Conservation (phyloP, 1,140 invertebrate genomes). For the Zaprionus africanus region DNA sequence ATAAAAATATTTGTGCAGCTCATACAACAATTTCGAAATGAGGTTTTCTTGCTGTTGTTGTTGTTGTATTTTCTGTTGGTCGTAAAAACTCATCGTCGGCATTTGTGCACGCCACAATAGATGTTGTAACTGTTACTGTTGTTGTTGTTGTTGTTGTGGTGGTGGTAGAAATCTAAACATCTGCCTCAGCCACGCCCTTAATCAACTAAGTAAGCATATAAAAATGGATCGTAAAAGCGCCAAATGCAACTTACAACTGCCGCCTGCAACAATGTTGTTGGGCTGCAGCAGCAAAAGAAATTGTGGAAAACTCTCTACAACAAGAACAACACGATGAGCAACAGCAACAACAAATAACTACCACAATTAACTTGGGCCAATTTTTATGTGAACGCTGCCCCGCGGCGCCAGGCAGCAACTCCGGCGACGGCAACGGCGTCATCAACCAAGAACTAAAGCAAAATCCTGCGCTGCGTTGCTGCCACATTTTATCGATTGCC, state of each 20-base stretch:
- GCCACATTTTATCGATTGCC: slow-evolving; percentile 64
- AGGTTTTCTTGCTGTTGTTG: background rate
- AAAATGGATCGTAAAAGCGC: slow-evolving; percentile 76
- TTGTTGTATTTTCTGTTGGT: slow-evolving; percentile 24
- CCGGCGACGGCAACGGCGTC: too few species aligned
- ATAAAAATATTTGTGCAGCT: slow-evolving; percentile 38
- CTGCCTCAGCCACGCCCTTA: slow-evolving; percentile 68
- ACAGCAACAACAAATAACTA: slow-evolving; percentile 74
- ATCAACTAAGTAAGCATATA: slow-evolving; percentile 79
- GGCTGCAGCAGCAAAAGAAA: slow-evolving; percentile 25
- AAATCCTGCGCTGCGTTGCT: slow-evolving; percentile 12
- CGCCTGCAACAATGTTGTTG: slow-evolving; percentile 69
- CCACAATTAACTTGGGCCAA: slow-evolving; percentile 80
- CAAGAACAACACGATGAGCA: slow-evolving; percentile 34
- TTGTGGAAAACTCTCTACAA: slow-evolving; percentile 4
- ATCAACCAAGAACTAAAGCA: slow-evolving; percentile 33
- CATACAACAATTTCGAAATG: slow-evolving; percentile 25
- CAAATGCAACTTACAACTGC: slow-evolving; percentile 58
- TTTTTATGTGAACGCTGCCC: slow-evolving; percentile 61
- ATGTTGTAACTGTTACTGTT: slow-evolving; percentile 18
- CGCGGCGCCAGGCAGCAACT: slow-evolving; percentile 51
- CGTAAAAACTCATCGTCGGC: slow-evolving; percentile 46
- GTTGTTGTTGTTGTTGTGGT: background rate
- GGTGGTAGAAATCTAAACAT: slow-evolving; percentile 66
- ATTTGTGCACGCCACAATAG: slow-evolving; percentile 36